These are phyloP conservation scores for Anoplius nigerrimus DNA, from an alignment of 2,888 invertebrate genomes.

Conservation along the genomic window DNA sequence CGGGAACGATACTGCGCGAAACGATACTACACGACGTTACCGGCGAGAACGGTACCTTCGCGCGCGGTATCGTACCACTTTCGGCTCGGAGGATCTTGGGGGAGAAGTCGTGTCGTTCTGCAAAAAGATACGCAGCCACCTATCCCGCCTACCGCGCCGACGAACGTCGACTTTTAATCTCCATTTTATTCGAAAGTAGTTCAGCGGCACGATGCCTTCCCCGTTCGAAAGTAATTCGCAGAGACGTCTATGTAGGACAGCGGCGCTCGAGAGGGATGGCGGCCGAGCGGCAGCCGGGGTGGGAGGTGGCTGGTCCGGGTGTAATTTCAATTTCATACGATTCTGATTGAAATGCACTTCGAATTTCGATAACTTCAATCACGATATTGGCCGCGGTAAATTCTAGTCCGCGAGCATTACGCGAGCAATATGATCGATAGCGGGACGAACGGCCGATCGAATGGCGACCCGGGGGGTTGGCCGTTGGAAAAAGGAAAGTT, in stretches of 20 bases:
- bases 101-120: too few relatives aligned
- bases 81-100: too few relatives aligned
- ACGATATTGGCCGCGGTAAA: neutral
- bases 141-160: too few relatives aligned
- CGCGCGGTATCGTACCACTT: too few relatives aligned
- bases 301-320: neutral
- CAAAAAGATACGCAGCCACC: too few relatives aligned
- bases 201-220: too few relatives aligned
- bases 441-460: neutral
- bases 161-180: neutral
- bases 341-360: neutral
- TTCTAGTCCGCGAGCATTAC: neutral
- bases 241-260: neutral
- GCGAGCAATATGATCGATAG: neutral
- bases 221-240: neutral
- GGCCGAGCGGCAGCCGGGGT: neutral
- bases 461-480: neutral
- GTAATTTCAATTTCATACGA: neutral
- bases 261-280: too few relatives aligned
- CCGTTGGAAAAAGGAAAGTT: too few relatives aligned
- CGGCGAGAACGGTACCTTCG: too few relatives aligned
- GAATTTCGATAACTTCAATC: constrained; percentile 7
- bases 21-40: too few relatives aligned
- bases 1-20: too few relatives aligned
- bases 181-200: neutral